Conservation (phyloP, 2,113 vertebrate genomes). For the Lophius piscatorius region DNA sequence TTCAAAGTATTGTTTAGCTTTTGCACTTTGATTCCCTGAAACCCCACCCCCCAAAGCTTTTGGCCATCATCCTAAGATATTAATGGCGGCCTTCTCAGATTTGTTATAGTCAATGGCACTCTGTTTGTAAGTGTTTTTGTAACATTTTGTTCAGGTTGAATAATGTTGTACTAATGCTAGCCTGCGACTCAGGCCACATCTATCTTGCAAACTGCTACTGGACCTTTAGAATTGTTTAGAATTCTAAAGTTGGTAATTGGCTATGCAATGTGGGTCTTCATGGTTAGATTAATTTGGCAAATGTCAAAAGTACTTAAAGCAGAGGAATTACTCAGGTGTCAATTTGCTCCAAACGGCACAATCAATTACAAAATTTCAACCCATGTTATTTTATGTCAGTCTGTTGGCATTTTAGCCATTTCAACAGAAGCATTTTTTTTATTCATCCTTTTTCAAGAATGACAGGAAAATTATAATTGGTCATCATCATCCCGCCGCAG, state of each 20-base stretch:
- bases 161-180: constrained; percentile 21
- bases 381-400: constrained; percentile 26
- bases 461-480: too few relatives aligned
- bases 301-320: constrained; percentile 48
- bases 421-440: constrained; percentile 29
- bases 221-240: constrained; percentile 22
- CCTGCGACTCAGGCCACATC: constrained; percentile 33
- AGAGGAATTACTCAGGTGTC: constrained; percentile 49
- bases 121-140: constrained; percentile 53
- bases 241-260: constrained; percentile 26
- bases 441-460: too few relatives aligned
- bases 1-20: constrained; percentile 41
- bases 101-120: constrained; percentile 46
- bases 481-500: too few relatives aligned
- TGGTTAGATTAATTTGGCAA: constrained; percentile 40
- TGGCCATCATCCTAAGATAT: constrained; percentile 49
- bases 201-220: constrained; percentile 31
- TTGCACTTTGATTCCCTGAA: constrained; percentile 19
- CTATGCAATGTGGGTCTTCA: constrained; percentile 7
- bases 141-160: constrained; percentile 13
- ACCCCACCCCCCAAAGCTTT: constrained; percentile 11
- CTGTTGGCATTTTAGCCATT: constrained; percentile 21
- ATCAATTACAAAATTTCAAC: constrained; percentile 35
- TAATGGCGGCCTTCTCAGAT: constrained; percentile 40
- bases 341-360: constrained; percentile 49